Evolutionary conservation across 2,113 vertebrate genomes (phyloP).

Genomic region (Cololabis saira): DNA sequence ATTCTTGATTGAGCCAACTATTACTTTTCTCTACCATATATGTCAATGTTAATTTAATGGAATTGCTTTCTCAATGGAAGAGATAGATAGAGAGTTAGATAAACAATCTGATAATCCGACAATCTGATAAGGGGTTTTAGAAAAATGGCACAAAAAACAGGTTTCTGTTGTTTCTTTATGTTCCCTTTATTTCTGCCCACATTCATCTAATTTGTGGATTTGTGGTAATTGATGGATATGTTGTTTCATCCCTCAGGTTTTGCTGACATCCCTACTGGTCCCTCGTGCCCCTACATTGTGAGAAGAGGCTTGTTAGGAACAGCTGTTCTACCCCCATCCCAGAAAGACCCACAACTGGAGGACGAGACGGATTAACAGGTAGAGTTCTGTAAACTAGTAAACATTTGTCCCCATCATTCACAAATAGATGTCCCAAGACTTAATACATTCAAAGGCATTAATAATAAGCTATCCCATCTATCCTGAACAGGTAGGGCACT

Average conservation of each 20-base stretch:
- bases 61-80: background rate
- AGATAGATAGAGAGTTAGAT: too few species aligned
- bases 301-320: constrained; percentile 84
- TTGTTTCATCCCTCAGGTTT: constrained; percentile 73
- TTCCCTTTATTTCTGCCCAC: too few species aligned
- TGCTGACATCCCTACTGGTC: constrained; percentile 84
- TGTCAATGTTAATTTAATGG: background rate
- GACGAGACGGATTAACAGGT: constrained; percentile 71
- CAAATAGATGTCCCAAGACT: background rate
- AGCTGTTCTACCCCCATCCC: constrained; percentile 51
- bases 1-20: background rate
- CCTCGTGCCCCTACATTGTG: constrained; percentile 85
- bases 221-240: background rate
- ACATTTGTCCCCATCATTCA: background rate
- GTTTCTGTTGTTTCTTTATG: too few species aligned
- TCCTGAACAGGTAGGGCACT: too few species aligned
- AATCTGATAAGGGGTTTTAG: too few species aligned
- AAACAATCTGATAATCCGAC: too few species aligned
- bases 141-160: too few species aligned
- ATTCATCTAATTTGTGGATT: background rate
- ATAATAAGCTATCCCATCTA: too few species aligned
- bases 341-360: constrained; percentile 37
- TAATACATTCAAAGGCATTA: too few species aligned
- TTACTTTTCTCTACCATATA: background rate
- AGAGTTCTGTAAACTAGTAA: background rate